Evolutionary conservation across 2,888 invertebrate species (phyloP), one percentile per base, ranked within the genome.

Genomic region (Pimpla rufipes): DNA sequence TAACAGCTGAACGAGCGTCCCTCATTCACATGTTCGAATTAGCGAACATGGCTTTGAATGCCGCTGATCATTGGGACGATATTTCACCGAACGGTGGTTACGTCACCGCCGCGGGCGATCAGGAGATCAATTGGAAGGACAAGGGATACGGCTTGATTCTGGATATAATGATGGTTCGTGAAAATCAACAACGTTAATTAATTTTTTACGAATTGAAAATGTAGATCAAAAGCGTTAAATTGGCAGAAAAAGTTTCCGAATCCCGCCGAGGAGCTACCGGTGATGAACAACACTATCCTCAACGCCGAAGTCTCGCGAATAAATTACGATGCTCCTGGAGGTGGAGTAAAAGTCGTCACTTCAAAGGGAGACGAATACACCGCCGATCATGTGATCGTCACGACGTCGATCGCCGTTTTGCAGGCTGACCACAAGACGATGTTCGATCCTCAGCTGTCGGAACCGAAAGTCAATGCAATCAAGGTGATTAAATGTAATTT

Each of bases 391-490:
- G 95, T 96, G 0, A 95, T 97, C 29, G 93, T 96, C 0, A 97
- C 97, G 0, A 94, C 95, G 0, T 96, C 97, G 0, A 90, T 97
- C 0, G 97, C 97, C 0, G 96, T 96, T 0, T 92, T 97, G 16
- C 96, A 97, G 89, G 94, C 94, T 35, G 92, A 94, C 76, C 92
- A 95, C 76, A 85, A 91, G 8, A 91, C 90, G 0, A 84, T 96
- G 35, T 96, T 96, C 88, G 88, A 91, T 2, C 96, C 96, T 0
- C 87, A 92, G 5, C 91, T 96, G 50, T 95, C 96, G 0, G 70
- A 90, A n/a, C 88, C 90, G 2, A 96, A 96, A 93, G 85, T 94
- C 0, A 92, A 92, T 10, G 94, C 95, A 0, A 96, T 96, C 55
- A 83, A 93, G 85, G 94, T 93, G 82, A n/a, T 47, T 64, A 67